Evolutionary conservation across 2,113 vertebrate species (phyloP).

Genomic region (Chrysemys picta): DNA sequence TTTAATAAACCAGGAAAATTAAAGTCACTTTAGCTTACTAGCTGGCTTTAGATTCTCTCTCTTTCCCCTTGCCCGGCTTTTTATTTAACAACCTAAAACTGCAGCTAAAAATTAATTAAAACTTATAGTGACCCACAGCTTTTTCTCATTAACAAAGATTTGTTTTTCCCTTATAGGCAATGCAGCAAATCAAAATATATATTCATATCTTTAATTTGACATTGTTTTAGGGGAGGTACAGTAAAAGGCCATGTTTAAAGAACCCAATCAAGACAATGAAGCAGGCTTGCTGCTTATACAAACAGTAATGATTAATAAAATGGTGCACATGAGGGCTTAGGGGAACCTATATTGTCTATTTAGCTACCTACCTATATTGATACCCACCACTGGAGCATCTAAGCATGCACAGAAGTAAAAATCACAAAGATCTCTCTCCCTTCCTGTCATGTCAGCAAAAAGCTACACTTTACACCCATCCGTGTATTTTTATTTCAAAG

Average conservation of each 20-base stretch:
- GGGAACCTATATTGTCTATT: neutral
- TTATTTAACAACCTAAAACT: slow-evolving; percentile 35
- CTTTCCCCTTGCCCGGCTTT: neutral
- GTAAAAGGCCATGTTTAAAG: neutral
- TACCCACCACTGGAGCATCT: fast-evolving
- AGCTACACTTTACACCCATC: neutral
- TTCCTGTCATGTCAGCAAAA: neutral
- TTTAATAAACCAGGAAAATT: slow-evolving; percentile 73
- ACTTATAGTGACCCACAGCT: slow-evolving; percentile 4
- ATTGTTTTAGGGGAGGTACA: neutral
- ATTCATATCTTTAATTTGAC: neutral
- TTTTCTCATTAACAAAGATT: slow-evolving; percentile 25
- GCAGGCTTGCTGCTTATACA: neutral
- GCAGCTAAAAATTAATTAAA: slow-evolving; percentile 23
- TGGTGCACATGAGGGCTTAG: neutral
- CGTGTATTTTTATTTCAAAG: neutral
- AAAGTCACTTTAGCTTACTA: slow-evolving; percentile 44
- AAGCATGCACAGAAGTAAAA: neutral
- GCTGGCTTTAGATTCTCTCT: neutral
- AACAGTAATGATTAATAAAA: neutral
- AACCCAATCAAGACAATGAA: fast-evolving
- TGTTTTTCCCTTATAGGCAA: neutral
- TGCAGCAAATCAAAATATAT: neutral
- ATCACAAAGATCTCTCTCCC: neutral
- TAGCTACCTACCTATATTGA: neutral